These are phyloP conservation scores for Thamnaconus septentrionalis DNA, from an alignment of 2,113 vertebrate species.

Conservation along the genomic window DNA sequence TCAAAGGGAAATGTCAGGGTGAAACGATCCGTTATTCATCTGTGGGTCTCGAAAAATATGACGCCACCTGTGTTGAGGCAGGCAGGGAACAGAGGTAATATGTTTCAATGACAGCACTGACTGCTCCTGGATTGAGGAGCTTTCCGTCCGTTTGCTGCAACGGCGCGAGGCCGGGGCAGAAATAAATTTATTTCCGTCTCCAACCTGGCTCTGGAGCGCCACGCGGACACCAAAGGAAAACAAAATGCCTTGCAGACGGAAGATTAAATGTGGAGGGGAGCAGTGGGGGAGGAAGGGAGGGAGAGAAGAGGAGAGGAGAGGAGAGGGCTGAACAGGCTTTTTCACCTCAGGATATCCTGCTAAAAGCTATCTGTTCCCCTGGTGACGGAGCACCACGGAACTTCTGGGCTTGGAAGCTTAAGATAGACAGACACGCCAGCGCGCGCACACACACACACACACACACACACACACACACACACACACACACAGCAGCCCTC, in stretches of 20 bases:
- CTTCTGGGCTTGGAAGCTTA: constrained; percentile 42
- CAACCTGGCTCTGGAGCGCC: constrained; percentile 41
- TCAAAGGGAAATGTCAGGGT: constrained; percentile 20
- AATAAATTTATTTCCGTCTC: constrained; percentile 53
- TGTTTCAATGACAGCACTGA: constrained; percentile 56
- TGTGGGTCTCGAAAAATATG: constrained; percentile 30
- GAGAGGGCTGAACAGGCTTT: constrained; percentile 32
- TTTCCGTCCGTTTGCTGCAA: constrained; percentile 43
- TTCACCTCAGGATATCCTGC: constrained; percentile 60
- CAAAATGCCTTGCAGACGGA: constrained; percentile 51
- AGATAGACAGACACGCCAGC: constrained; percentile 22
- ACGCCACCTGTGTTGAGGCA: constrained; percentile 37
- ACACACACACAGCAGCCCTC: background rate
- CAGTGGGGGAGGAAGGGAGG: constrained; percentile 27
- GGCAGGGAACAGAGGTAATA: constrained; percentile 45
- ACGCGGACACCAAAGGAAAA: constrained; percentile 54
- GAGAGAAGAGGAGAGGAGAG: constrained; percentile 28
- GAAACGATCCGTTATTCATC: constrained; percentile 46
- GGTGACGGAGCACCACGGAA: constrained; percentile 51
- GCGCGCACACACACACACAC: constrained; percentile 11
- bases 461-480: constrained; percentile 4
- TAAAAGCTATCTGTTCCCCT: constrained; percentile 72
- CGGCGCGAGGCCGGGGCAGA: constrained; percentile 23
- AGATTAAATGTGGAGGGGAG: constrained; percentile 22
- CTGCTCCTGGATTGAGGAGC: constrained; percentile 43